Evolutionary conservation across 2,113 vertebrate genomes (phyloP).

Genomic region (Aleadryas rufinucha): DNA sequence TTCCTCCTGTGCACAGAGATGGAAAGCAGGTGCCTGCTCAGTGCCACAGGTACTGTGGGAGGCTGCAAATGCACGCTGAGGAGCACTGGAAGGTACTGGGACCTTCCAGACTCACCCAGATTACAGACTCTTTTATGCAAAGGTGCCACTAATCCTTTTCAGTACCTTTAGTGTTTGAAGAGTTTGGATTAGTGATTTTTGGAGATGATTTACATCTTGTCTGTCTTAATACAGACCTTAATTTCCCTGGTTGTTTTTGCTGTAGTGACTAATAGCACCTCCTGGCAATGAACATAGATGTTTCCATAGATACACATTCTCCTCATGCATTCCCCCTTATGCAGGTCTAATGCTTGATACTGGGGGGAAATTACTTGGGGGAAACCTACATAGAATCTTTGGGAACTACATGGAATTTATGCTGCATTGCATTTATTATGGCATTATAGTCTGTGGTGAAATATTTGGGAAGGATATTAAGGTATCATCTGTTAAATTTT

Average conservation of each 20-base stretch:
- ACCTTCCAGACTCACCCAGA: not conserved
- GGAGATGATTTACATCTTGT: not conserved
- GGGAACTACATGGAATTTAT: not conserved
- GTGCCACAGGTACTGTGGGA: not conserved
- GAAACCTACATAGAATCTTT: not conserved
- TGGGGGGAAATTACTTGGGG: not conserved
- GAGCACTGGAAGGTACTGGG: not conserved
- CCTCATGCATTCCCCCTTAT: not conserved
- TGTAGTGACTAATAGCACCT: not conserved
- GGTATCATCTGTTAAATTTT: not conserved
- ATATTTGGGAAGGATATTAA: not conserved
- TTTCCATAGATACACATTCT: not conserved
- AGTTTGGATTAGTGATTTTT: not conserved
- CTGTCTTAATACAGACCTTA: not conserved
- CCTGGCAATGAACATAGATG: not conserved
- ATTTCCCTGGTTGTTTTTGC: not conserved
- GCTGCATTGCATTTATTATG: not conserved
- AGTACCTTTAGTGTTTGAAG: not conserved
- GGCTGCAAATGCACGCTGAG: not conserved
- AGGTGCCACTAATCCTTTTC: not conserved
- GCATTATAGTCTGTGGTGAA: not conserved
- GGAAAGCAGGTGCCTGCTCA: not conserved
- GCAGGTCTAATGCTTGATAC: not conserved
- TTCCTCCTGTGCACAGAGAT: fast-evolving
- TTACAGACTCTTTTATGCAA: not conserved